Evolutionary conservation across 2,797 vertebrate genomes (phyloP).

Genomic region (Gallinago stenura): DNA sequence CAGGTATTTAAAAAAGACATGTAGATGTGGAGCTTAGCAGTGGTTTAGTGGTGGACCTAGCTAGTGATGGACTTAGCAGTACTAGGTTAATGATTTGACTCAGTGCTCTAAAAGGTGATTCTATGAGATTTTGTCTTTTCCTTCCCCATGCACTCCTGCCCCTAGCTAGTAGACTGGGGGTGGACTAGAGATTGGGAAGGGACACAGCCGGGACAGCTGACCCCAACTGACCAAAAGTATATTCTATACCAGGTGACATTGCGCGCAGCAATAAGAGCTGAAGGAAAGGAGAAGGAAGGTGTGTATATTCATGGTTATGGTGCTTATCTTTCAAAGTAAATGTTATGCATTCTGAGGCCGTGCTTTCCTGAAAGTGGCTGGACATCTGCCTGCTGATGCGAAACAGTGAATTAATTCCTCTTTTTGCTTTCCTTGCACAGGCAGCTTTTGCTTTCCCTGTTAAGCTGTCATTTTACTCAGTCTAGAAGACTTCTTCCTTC

Average conservation of each 20-base stretch:
- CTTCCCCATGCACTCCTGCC: rapidly evolving
- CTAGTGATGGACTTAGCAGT: background rate
- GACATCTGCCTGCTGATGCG: background rate
- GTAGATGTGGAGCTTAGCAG: background rate
- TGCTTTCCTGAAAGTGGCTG: background rate
- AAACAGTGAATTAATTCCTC: background rate
- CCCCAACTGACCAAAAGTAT: background rate
- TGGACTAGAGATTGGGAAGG: background rate
- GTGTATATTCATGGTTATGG: background rate
- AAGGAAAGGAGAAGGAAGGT: background rate
- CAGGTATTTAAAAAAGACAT: background rate
- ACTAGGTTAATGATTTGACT: background rate
- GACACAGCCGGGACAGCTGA: background rate
- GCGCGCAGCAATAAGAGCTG: background rate
- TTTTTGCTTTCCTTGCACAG: background rate
- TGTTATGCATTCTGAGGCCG: background rate
- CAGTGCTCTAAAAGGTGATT: background rate
- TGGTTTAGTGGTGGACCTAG: background rate
- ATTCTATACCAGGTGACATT: background rate
- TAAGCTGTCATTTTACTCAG: background rate
- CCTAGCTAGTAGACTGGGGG: background rate
- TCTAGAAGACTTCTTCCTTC: background rate
- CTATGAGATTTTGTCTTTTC: background rate
- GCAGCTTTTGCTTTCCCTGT: background rate
- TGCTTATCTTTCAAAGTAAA: background rate